Conservation (phyloP, 2,888 invertebrate species). For the Ochropleura leucogaster region DNA sequence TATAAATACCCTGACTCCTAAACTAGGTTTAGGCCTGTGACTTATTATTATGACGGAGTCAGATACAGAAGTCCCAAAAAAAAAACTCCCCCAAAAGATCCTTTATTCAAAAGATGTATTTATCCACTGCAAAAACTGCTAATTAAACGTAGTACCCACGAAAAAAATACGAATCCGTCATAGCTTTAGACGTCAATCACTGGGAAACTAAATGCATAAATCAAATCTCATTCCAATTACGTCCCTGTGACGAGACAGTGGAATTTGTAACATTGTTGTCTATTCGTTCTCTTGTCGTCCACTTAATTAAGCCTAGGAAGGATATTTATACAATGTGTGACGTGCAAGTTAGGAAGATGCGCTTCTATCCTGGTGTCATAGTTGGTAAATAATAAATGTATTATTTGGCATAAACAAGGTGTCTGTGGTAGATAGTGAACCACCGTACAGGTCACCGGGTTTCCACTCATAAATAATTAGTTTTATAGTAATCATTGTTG, state of each 20-base stretch:
- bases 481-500: too few relatives aligned
- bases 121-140: neutral
- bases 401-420: too few relatives aligned
- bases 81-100: too few relatives aligned
- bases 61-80: too few relatives aligned
- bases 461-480: too few relatives aligned
- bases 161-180: neutral
- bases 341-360: slow-evolving; percentile 40
- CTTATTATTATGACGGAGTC: too few relatives aligned
- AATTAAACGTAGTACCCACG: neutral
- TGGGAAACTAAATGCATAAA: slow-evolving; percentile 24
- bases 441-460: too few relatives aligned
- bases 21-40: too few relatives aligned
- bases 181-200: neutral
- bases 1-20: too few relatives aligned
- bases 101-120: too few relatives aligned
- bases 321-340: slow-evolving; percentile 41
- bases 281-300: slow-evolving; percentile 27
- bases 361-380: slow-evolving; percentile 36
- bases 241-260: slow-evolving; percentile 4
- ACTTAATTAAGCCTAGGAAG: slow-evolving; percentile 14
- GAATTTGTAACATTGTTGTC: slow-evolving; percentile 49
- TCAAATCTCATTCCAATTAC: slow-evolving; percentile 45
- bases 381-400: neutral
- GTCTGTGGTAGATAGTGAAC: too few relatives aligned